phyloP scores from a whole-genome alignment of 2,797 vertebrate species.

The Podarcis lilfordi region DNA sequence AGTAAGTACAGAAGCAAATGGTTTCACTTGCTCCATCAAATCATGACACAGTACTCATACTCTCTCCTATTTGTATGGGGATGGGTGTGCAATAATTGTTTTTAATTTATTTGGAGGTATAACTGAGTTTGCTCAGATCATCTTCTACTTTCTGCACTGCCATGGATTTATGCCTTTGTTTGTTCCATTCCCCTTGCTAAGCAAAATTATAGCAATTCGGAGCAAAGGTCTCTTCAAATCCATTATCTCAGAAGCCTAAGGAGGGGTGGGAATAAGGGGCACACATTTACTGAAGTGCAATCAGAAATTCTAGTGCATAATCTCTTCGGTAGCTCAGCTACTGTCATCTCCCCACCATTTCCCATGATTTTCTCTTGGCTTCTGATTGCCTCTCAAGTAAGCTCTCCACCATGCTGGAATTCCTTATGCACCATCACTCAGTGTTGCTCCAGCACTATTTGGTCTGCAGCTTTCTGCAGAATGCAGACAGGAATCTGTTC shows the following conservation, averaged over 20 bases:
- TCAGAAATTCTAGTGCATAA: slow-evolving; percentile 15
- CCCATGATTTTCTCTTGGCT: slow-evolving; percentile 48
- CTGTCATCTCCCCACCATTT: neutral
- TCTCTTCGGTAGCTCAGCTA: slow-evolving; percentile 27
- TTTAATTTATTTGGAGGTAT: neutral
- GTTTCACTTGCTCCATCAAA: neutral
- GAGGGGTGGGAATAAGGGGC: slow-evolving; percentile 10
- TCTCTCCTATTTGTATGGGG: neutral
- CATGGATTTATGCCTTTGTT: neutral
- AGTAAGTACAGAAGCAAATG: no score
- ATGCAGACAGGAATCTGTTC: no score
- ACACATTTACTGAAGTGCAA: slow-evolving; percentile 39
- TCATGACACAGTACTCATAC: neutral
- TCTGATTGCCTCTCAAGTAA: slow-evolving; percentile 24
- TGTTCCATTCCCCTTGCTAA: neutral
- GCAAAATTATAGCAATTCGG: slow-evolving; percentile 32
- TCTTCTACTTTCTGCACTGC: neutral
- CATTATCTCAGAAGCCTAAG: neutral
- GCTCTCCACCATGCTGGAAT: slow-evolving; percentile 32
- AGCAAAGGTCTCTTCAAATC: slow-evolving; percentile 2
- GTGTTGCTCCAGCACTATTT: no score
- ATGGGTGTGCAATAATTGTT: neutral
- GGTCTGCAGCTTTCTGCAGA: no score
- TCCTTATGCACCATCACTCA: slow-evolving; percentile 39
- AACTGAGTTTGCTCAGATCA: slow-evolving; percentile 13